A percentile compares a stretch with the other conserved stretches of the same genome.
These are phyloP conservation scores for Paguma larvata DNA, from an alignment of 2,797 vertebrate species.

Conservation along the genomic window DNA sequence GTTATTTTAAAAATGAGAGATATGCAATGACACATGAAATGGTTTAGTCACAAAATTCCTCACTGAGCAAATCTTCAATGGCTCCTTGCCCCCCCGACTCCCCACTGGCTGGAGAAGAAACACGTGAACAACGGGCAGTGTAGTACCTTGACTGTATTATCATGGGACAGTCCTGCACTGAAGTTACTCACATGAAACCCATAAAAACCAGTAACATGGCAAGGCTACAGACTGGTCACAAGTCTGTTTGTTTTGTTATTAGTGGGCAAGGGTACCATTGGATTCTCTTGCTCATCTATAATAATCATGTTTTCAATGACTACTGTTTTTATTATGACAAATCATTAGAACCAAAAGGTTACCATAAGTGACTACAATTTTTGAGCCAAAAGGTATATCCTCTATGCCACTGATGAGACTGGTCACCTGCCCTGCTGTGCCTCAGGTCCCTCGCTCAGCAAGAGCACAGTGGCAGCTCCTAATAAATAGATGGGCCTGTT, in stretches of 20 bases:
- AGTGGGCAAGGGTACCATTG: neutral
- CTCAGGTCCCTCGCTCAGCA: neutral
- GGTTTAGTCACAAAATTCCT: neutral
- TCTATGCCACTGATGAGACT: neutral
- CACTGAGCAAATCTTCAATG: neutral
- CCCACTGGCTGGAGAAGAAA: neutral
- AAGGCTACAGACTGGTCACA: neutral
- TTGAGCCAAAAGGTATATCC: neutral
- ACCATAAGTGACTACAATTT: neutral
- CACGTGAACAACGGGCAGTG: neutral
- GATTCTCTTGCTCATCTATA: neutral
- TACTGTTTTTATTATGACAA: neutral
- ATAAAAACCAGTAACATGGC: neutral
- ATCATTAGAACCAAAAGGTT: neutral
- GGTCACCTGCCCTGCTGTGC: too few relatives aligned
- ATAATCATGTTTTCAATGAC: neutral
- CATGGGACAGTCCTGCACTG: neutral
- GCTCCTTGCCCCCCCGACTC: neutral
- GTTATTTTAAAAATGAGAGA: neutral
- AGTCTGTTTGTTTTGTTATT: neutral
- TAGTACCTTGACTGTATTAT: neutral
- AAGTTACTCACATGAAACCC: too few relatives aligned
- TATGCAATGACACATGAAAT: neutral
- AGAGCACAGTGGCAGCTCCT: neutral
- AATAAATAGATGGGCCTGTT: neutral